Evolutionary conservation across 1,140 invertebrate species (phyloP).

Genomic region (Panagrolaimus sp.): DNA sequence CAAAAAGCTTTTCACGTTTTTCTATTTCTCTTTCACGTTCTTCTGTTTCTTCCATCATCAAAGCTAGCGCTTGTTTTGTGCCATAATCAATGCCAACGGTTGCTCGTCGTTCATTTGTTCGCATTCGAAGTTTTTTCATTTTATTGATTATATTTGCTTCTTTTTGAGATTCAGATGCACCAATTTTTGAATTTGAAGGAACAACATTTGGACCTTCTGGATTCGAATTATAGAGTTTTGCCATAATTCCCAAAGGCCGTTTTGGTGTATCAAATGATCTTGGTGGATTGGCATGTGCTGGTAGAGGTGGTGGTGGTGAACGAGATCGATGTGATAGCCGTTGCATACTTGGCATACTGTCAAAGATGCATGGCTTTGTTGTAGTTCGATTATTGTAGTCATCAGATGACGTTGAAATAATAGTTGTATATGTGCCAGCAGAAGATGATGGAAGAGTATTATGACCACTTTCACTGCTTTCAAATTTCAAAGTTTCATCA

Average conservation of each 20-base stretch:
- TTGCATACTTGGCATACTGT: constrained; percentile 10
- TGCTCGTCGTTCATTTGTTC: too few relatives aligned
- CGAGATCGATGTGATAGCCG: not conserved
- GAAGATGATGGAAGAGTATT: not conserved
- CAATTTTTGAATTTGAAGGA: not conserved
- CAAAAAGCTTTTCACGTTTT: not conserved
- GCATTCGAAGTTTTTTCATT: not conserved
- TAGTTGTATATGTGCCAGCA: not conserved
- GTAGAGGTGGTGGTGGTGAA: too few relatives aligned
- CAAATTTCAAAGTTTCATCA: too few relatives aligned
- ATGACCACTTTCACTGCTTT: too few relatives aligned
- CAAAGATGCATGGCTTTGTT: not conserved
- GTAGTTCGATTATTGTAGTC: too few relatives aligned
- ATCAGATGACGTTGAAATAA: not conserved
- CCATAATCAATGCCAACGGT: too few relatives aligned
- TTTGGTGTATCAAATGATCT: too few relatives aligned
- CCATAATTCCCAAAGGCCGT: too few relatives aligned
- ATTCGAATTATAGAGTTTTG: too few relatives aligned
- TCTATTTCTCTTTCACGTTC: not conserved
- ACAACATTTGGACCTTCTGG: too few relatives aligned
- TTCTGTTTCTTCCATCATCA: not conserved
- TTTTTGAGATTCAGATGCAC: not conserved
- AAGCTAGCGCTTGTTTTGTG: not conserved
- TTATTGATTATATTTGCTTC: not conserved
- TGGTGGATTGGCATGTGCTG: too few relatives aligned